phyloP scores from a whole-genome alignment of 2,797 vertebrate species.

The Sebastes hopkinsi region DNA sequence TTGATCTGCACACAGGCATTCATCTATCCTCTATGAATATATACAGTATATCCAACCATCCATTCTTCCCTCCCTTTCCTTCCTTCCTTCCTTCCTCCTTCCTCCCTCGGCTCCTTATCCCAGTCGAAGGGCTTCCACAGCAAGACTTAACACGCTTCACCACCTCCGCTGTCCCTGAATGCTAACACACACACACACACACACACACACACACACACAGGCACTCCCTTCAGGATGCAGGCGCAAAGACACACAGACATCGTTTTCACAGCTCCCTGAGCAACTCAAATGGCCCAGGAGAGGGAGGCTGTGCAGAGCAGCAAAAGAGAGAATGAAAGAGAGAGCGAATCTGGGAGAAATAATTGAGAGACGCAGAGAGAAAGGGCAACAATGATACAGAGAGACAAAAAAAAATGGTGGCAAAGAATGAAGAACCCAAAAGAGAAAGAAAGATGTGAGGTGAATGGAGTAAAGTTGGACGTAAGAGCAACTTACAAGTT shows the following conservation, averaged over 20 bases:
- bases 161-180: conserved; percentile 44
- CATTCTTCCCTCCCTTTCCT: conserved; percentile 1
- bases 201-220: conserved; percentile 38
- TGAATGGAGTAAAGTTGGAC: background rate
- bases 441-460: background rate
- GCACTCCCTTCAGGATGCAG: conserved; percentile 59
- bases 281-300: conserved; percentile 72
- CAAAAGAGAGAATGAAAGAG: conserved; percentile 47
- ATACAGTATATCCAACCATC: conserved; percentile 37
- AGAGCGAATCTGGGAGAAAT: conserved; percentile 23
- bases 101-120: conserved; percentile 52
- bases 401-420: conserved; percentile 21
- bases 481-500: background rate
- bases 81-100: background rate
- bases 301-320: conserved; percentile 51
- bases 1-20: conserved; percentile 47
- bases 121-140: conserved; percentile 54
- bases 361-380: conserved; percentile 27
- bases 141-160: conserved; percentile 64
- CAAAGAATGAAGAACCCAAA: background rate
- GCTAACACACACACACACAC: conserved; percentile 35
- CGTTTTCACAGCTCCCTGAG: conserved; percentile 77
- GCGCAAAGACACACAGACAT: conserved; percentile 66
- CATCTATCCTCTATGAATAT: conserved; percentile 55
- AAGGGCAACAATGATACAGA: conserved; percentile 39